Conservation (phyloP, 1,140 invertebrate species). For the Scaptomyza montana region DNA sequence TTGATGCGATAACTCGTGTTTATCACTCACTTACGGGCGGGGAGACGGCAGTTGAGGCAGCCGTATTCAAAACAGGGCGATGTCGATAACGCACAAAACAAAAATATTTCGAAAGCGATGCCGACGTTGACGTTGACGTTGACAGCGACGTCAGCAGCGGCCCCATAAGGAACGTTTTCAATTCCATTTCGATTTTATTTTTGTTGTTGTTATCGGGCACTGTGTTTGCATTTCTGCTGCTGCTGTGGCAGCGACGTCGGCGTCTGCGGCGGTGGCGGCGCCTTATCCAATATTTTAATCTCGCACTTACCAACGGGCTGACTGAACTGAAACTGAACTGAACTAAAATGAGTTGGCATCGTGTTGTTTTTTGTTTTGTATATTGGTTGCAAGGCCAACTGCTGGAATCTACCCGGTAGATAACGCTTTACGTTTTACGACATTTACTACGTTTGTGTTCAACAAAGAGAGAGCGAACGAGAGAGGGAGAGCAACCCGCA, state of each 20-base stretch:
- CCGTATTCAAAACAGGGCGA: conserved; percentile 70
- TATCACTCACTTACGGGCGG: conserved; percentile 74
- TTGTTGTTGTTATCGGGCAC: conserved; percentile 33
- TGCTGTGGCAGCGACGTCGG: conserved; percentile 4
- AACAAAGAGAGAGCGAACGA: conserved; percentile 11
- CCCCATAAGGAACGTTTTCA: conserved; percentile 60
- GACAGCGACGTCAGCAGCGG: conserved; percentile 17
- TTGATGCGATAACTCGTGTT: conserved; percentile 82
- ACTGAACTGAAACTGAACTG: conserved; percentile 32
- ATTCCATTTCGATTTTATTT: conserved; percentile 67
- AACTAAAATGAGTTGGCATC: conserved; percentile 28
- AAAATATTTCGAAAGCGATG: conserved; percentile 57
- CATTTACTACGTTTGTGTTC: conserved; percentile 47
- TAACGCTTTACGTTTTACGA: conserved; percentile 53
- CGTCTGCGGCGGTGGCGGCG: conserved; percentile 20
- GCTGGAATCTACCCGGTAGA: conserved; percentile 30
- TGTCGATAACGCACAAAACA: conserved; percentile 59
- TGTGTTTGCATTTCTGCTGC: conserved; percentile 63
- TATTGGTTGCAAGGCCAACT: conserved; percentile 42
- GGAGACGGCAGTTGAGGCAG: not conserved
- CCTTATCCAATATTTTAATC: conserved; percentile 81
- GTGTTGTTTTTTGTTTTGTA: not conserved
- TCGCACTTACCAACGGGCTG: conserved; percentile 73
- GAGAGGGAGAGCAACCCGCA: conserved; percentile 39
- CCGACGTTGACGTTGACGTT: not conserved